Percentiles rank a stretch among this genome's conserved stretches.
These are phyloP conservation scores for Platysteira castanea DNA, from an alignment of 2,113 vertebrate species.

Conservation along the genomic window DNA sequence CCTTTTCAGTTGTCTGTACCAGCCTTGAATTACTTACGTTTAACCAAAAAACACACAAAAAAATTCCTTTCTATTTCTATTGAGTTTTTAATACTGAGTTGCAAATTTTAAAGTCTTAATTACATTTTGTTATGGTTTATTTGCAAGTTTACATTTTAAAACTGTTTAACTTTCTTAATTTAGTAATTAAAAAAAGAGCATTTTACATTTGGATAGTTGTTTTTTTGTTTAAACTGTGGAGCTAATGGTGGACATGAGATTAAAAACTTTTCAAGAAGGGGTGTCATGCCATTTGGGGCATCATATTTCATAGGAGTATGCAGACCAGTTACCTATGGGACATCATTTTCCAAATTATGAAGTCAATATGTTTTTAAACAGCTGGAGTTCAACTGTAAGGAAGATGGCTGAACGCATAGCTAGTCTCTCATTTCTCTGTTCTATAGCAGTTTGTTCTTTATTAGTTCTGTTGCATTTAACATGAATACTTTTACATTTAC, in stretches of 20 bases:
- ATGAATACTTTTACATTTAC: background rate
- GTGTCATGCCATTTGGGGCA: background rate
- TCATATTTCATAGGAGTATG: background rate
- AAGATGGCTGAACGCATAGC: background rate
- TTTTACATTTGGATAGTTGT: slow-evolving; percentile 79
- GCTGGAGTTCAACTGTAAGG: slow-evolving; percentile 31
- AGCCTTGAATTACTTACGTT: slow-evolving; percentile 75
- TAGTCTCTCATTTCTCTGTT: background rate
- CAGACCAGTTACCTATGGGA: slow-evolving; percentile 18
- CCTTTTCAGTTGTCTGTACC: slow-evolving; percentile 78
- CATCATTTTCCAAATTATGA: background rate
- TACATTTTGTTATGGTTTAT: slow-evolving; percentile 79
- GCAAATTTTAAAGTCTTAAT: slow-evolving; percentile 76
- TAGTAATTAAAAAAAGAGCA: slow-evolving; percentile 82
- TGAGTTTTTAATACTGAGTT: slow-evolving; percentile 78
- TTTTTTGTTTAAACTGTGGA: slow-evolving; percentile 73
- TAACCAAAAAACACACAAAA: slow-evolving; percentile 65
- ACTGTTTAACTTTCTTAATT: slow-evolving; percentile 85
- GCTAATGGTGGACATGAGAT: background rate
- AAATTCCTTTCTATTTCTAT: slow-evolving; percentile 71
- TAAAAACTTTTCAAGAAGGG: background rate
- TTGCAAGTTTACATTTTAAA: slow-evolving; percentile 81
- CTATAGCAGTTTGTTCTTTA: background rate
- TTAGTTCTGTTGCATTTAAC: slow-evolving; percentile 31
- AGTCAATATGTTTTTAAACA: background rate